A percentile compares a stretch with the other conserved stretches of the same genome.
Conservation (phyloP, 2,888 invertebrate genomes). For the Drosophila tripunctata region DNA sequence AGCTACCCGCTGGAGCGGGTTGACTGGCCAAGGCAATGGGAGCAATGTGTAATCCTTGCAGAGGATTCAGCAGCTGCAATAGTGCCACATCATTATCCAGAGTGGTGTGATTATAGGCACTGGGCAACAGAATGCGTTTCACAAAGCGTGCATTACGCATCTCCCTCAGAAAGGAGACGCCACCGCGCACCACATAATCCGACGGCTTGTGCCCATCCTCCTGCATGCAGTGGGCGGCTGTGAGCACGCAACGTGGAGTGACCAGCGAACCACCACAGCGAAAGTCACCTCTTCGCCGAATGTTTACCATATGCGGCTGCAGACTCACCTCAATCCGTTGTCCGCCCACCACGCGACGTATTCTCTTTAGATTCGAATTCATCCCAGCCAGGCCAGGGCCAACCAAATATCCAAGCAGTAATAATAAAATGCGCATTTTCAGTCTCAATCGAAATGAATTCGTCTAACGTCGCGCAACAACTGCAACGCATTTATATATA, state of each 20-base stretch:
- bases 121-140: constrained; percentile 53
- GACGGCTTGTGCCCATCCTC: constrained; percentile 26
- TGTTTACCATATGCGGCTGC: constrained; percentile 76
- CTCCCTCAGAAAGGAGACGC: constrained; percentile 68
- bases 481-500: constrained; percentile 50
- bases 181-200: constrained; percentile 72
- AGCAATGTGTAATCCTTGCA: constrained; percentile 48
- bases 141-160: constrained; percentile 56
- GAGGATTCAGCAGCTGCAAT: constrained; percentile 57
- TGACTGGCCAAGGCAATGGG: constrained; percentile 53
- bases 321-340: constrained; percentile 45
- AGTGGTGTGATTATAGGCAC: constrained; percentile 51
- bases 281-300: constrained; percentile 65
- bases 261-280: constrained; percentile 81
- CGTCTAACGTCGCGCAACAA: constrained; percentile 25
- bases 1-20: constrained; percentile 44
- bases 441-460: neutral
- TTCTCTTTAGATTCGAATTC: constrained; percentile 27
- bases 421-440: constrained; percentile 31
- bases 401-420: constrained; percentile 8
- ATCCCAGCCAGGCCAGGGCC: neutral
- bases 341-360: constrained; percentile 80
- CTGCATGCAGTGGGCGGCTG: constrained; percentile 79
- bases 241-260: constrained; percentile 74
- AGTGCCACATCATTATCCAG: constrained; percentile 77